A percentile compares a stretch with the other conserved stretches of the same genome.
These are phyloP conservation scores for Sthenelais limicola DNA, from an alignment of 2,888 invertebrate genomes.

Conservation along the genomic window DNA sequence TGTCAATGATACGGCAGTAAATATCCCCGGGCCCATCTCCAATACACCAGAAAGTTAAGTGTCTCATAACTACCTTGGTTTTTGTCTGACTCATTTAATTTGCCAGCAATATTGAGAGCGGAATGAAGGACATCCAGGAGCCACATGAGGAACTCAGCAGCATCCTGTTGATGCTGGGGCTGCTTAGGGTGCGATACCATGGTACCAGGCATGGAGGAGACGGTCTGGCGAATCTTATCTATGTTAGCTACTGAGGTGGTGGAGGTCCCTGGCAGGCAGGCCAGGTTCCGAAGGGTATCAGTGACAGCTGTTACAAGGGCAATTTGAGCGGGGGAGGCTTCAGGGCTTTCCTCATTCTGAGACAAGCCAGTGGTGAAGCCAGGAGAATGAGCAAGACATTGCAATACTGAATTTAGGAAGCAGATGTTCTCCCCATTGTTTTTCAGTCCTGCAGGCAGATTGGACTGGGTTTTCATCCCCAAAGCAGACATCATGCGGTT, in stretches of 20 bases:
- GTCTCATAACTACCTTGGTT: not conserved
- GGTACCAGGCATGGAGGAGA: conserved; percentile 53
- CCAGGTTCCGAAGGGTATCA: not conserved
- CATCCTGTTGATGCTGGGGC: conserved; percentile 55
- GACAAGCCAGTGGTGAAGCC: conserved; percentile 56
- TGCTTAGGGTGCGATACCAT: conserved; percentile 57
- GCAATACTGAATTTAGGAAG: conserved; percentile 68
- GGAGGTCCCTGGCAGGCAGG: conserved; percentile 8
- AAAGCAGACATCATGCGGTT: conserved; percentile 40
- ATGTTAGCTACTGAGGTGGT: conserved; percentile 50
- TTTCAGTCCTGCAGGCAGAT: conserved; percentile 56
- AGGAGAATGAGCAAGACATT: conserved; percentile 66
- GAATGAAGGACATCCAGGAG: conserved; percentile 61
- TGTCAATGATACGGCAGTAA: too few relatives aligned
- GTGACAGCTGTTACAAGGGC: conserved; percentile 17
- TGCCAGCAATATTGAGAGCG: conserved; percentile 55
- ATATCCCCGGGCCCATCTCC: not conserved
- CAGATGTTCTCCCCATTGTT: conserved; percentile 68
- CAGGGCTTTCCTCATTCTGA: conserved; percentile 13
- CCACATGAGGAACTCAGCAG: conserved; percentile 69
- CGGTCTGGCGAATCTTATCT: conserved; percentile 57
- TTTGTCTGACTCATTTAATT: not conserved
- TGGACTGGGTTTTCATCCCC: conserved; percentile 31
- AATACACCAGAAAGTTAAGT: too few relatives aligned
- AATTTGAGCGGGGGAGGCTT: not conserved